Evolutionary conservation across 1,140 invertebrate species (phyloP).

Genomic region (Trypoxylus dichotomus): DNA sequence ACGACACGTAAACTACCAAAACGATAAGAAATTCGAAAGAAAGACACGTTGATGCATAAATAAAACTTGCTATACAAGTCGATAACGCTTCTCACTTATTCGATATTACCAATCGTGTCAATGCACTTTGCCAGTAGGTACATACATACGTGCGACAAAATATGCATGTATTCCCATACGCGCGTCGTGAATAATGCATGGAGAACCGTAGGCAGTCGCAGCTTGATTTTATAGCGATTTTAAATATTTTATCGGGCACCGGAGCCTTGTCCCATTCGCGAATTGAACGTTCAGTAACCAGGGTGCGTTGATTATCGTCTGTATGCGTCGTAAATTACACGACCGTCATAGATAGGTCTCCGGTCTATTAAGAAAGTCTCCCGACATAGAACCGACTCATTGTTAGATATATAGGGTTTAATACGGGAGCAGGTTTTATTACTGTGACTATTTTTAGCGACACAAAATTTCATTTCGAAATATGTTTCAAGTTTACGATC

Average conservation of each 20-base stretch:
- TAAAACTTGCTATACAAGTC: neutral
- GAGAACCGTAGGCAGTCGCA: neutral
- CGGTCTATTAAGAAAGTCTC: neutral
- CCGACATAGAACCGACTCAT: neutral
- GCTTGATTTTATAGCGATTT: neutral
- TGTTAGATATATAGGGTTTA: neutral
- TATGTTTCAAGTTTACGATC: neutral
- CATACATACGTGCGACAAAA: neutral
- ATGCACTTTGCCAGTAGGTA: neutral
- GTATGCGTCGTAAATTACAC: neutral
- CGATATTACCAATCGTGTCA: slow-evolving; percentile 2
- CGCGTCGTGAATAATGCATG: neutral
- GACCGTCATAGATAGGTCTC: neutral
- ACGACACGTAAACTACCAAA: neutral
- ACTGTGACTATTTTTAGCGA: neutral
- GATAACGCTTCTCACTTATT: neutral
- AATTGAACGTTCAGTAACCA: neutral
- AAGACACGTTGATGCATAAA: neutral
- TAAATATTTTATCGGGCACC: neutral
- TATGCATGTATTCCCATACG: neutral
- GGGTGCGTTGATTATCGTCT: neutral
- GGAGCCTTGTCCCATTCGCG: neutral
- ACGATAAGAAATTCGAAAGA: neutral
- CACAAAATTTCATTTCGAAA: neutral
- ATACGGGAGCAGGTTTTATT: neutral